These are phyloP conservation scores for Mystacornis crossleyi DNA, from an alignment of 2,113 vertebrate genomes.

Conservation along the genomic window DNA sequence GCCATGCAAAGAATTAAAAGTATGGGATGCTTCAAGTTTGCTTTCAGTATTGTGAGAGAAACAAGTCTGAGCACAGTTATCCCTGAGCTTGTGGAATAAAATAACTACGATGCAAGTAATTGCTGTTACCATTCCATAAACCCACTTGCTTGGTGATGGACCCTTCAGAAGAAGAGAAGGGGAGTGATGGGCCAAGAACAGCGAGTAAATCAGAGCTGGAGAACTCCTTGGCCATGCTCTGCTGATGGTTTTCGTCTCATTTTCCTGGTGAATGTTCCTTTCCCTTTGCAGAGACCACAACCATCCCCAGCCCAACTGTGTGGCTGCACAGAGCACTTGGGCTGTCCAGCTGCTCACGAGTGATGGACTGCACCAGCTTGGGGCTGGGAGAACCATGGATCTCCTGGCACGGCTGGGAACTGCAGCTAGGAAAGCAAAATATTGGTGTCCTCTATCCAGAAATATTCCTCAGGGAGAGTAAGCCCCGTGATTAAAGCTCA, in stretches of 20 bases:
- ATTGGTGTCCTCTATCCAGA: background rate
- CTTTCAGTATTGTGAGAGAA: background rate
- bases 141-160: background rate
- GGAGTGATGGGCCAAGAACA: background rate
- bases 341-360: background rate
- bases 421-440: background rate
- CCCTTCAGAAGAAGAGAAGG: background rate
- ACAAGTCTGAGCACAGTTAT: background rate
- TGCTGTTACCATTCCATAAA: background rate
- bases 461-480: background rate
- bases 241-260: background rate
- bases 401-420: background rate
- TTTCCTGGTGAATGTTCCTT: background rate
- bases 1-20: conserved; percentile 40
- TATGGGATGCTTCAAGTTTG: background rate
- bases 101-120: background rate
- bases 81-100: background rate
- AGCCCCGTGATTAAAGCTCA: background rate
- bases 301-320: fast-evolving
- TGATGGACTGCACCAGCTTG: background rate
- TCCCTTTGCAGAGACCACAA: background rate
- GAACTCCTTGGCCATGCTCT: background rate
- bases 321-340: fast-evolving
- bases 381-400: background rate
- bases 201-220: background rate